phyloP scores from a whole-genome alignment of 2,113 vertebrate species.

The Tychaedon coryphoeus region DNA sequence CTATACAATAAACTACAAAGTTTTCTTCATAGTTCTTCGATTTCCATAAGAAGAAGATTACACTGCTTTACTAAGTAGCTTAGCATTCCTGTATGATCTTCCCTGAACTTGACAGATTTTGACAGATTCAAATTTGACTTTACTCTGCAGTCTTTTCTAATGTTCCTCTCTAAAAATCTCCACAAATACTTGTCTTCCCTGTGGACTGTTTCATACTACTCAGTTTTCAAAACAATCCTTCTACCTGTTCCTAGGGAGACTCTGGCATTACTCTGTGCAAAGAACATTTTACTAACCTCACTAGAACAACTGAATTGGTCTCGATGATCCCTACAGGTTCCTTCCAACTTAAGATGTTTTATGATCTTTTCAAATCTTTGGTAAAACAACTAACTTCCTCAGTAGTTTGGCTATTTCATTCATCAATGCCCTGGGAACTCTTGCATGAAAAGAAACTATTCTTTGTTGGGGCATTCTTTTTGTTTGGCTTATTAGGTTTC shows the following conservation, averaged over 20 bases:
- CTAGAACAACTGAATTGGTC: background rate
- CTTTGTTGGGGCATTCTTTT: background rate
- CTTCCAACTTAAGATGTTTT: background rate
- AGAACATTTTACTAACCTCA: background rate
- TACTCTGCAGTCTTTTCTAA: background rate
- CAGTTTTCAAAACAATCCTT: background rate
- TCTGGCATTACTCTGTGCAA: background rate
- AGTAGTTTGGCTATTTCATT: background rate
- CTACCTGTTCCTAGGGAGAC: background rate
- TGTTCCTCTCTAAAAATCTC: background rate
- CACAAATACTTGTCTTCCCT: background rate
- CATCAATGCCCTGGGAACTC: background rate
- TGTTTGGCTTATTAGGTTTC: background rate
- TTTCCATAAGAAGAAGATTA: background rate
- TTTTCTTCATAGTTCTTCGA: background rate
- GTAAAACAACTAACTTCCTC: background rate
- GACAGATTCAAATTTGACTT: background rate
- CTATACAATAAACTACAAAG: background rate
- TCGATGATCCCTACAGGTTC: fast-evolving
- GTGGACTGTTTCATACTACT: background rate
- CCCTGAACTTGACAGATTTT: background rate
- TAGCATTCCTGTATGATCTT: background rate
- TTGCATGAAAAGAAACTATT: background rate
- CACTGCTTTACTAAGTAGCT: background rate
- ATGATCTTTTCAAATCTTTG: background rate